phyloP scores from a whole-genome alignment of 2,113 vertebrate genomes.

The Eulemur macaco region DNA sequence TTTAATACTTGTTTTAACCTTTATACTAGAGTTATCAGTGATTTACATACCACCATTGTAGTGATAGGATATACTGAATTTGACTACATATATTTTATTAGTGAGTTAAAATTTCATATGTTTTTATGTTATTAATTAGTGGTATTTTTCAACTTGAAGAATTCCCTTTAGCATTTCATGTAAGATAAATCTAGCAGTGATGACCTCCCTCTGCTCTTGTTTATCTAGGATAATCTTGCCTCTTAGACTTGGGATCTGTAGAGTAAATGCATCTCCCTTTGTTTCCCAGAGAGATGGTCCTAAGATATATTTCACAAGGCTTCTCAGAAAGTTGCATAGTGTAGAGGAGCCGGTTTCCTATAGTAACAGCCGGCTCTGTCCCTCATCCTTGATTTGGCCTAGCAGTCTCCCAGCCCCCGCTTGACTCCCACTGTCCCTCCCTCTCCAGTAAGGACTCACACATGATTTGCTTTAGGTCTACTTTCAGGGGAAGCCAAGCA shows the following conservation, averaged over 20 bases:
- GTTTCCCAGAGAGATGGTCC: neutral
- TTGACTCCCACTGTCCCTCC: neutral
- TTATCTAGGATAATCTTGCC: neutral
- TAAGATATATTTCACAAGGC: neutral
- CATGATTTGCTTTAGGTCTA: neutral
- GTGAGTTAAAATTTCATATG: neutral
- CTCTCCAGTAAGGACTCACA: neutral
- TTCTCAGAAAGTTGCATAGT: neutral
- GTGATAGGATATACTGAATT: neutral
- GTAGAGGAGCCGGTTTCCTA: neutral
- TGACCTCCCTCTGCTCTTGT: neutral
- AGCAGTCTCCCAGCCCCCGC: neutral
- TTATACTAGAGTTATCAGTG: neutral
- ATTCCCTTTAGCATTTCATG: neutral
- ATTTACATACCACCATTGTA: neutral
- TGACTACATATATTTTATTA: neutral
- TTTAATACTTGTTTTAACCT: neutral
- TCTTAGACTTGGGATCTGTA: neutral
- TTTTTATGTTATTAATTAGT: neutral
- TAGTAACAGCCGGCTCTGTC: neutral
- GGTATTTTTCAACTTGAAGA: neutral
- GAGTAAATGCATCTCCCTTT: neutral
- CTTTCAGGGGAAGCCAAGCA: neutral
- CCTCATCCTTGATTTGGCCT: neutral
- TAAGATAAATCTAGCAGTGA: neutral